Conservation (phyloP, 1,140 invertebrate genomes). For the Physella acuta region DNA sequence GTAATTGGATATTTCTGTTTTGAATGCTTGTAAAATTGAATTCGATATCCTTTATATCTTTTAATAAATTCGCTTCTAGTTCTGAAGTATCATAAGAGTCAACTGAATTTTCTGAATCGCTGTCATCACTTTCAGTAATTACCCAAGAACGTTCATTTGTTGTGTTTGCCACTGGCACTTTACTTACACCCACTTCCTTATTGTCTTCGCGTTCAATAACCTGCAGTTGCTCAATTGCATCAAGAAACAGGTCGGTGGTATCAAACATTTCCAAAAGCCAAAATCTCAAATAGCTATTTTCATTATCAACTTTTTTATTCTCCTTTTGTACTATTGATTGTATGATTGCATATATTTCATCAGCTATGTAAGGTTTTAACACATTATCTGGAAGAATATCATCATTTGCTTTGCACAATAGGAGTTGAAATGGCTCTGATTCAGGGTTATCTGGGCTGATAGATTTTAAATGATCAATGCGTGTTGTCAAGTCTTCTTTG, state of each 20-base stretch:
- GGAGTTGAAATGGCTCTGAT: too few relatives aligned
- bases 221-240: conserved; percentile 16
- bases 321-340: conserved; percentile 3
- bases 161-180: not conserved
- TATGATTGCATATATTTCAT: conserved; percentile 7
- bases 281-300: not conserved
- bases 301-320: not conserved
- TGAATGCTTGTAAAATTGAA: conserved; percentile 6
- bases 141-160: not conserved
- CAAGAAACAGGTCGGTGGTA: conserved; percentile 8
- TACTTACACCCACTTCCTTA: not conserved
- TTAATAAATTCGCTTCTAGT: too few relatives aligned
- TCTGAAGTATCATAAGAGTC: not conserved
- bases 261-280: conserved; percentile 9
- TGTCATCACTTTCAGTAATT: conserved; percentile 13
- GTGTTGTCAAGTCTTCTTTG: conserved; percentile 8
- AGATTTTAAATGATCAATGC: conserved; percentile 9
- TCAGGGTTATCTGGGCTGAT: not conserved
- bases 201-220: not conserved
- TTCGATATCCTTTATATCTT: not conserved
- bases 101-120: not conserved
- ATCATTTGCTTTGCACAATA: conserved; percentile 6
- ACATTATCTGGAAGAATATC: conserved; percentile 33
- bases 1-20: conserved; percentile 4
- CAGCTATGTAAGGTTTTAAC: conserved; percentile 29